A percentile compares a stretch with the other conserved stretches of the same genome.
phyloP scores from a whole-genome alignment of 2,888 invertebrate genomes.

The Chymomyza amoena region DNA sequence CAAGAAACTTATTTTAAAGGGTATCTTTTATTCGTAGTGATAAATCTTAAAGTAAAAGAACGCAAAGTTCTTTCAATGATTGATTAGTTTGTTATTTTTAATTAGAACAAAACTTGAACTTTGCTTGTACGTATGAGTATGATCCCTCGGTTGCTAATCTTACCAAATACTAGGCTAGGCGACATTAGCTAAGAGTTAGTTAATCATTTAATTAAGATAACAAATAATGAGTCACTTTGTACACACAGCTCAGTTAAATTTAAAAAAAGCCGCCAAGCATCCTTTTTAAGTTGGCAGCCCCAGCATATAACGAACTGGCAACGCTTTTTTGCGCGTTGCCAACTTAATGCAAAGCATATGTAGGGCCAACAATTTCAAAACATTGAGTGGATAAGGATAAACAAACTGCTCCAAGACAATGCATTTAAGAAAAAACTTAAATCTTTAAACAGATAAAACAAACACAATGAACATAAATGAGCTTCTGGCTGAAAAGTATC shows the following conservation, averaged over 20 bases:
- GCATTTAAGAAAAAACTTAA: not conserved
- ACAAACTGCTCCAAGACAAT: not conserved
- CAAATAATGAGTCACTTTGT: not conserved
- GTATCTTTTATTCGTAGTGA: too few species aligned
- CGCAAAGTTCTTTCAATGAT: too few species aligned
- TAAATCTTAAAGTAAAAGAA: too few species aligned
- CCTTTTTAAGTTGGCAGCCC: not conserved
- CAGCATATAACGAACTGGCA: not conserved
- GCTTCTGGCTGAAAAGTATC: constrained; percentile 28
- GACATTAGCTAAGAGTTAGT: not conserved
- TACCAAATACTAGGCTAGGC: not conserved
- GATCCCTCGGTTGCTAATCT: not conserved
- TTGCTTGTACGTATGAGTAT: not conserved
- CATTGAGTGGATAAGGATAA: not conserved
- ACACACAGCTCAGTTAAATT: too few species aligned
- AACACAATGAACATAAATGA: constrained; percentile 4
- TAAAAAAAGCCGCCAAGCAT: not conserved
- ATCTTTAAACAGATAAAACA: not conserved
- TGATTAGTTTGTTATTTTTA: too few species aligned
- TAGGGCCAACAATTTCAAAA: not conserved
- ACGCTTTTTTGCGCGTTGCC: not conserved
- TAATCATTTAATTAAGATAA: not conserved
- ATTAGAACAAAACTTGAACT: not conserved
- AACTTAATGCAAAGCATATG: not conserved
- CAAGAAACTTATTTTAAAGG: too few species aligned